phyloP scores from a whole-genome alignment of 2,888 invertebrate genomes.

The Drosophila testacea region DNA sequence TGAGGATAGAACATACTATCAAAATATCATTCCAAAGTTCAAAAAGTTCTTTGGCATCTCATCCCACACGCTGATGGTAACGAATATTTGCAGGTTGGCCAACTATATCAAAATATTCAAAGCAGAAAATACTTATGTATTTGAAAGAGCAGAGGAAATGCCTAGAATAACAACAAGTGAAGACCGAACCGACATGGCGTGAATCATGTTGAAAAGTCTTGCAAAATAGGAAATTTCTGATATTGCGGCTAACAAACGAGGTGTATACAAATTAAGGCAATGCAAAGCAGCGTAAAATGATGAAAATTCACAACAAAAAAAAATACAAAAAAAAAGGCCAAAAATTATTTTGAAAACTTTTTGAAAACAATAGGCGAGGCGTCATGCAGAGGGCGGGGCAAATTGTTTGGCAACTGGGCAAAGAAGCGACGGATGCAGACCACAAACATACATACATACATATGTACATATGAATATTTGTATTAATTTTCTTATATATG shows the following conservation, averaged over 20 bases:
- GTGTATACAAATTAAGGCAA: conserved; percentile 53
- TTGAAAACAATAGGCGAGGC: conserved; percentile 14
- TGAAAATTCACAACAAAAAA: conserved; percentile 15
- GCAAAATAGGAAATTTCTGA: conserved; percentile 63
- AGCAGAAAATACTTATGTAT: conserved; percentile 1
- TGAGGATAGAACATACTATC: neutral
- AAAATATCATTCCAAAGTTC: neutral
- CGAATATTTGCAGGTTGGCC: conserved; percentile 5
- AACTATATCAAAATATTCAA: conserved; percentile 10
- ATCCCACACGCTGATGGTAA: conserved; percentile 5
- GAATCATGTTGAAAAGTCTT: conserved; percentile 35
- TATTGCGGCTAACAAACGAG: conserved; percentile 34
- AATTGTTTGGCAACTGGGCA: conserved; percentile 25
- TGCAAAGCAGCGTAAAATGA: conserved; percentile 60
- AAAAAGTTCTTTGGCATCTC: neutral
- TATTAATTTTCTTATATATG: conserved; percentile 7
- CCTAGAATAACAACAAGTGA: conserved; percentile 27
- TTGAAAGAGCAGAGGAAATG: conserved; percentile 25
- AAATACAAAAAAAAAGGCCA: conserved; percentile 15
- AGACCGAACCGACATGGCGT: conserved; percentile 7
- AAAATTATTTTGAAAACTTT: conserved; percentile 32
- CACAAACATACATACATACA: conserved; percentile 8
- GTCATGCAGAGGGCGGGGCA: neutral
- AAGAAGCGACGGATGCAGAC: conserved; percentile 17
- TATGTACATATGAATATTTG: neutral